phyloP scores from a whole-genome alignment of 2,113 vertebrate genomes.

The Tenebrosternarchus preto region DNA sequence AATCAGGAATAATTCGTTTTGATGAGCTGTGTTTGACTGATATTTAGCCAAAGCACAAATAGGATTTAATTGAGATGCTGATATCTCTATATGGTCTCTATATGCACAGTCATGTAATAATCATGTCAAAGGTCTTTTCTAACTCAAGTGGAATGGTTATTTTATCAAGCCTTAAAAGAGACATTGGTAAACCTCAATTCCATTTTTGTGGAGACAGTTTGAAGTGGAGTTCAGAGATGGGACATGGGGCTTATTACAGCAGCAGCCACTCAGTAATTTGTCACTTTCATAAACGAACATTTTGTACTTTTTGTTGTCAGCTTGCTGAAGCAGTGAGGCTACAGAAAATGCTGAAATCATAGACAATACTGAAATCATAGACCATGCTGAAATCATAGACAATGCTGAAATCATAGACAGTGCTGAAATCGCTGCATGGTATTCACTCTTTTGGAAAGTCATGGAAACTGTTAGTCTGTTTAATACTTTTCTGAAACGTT shows the following conservation, averaged over 20 bases:
- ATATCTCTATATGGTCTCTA: neutral
- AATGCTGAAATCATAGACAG: no score
- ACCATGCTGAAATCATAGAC: no score
- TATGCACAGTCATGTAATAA: neutral
- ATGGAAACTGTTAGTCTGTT: no score
- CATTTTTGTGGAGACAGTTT: neutral
- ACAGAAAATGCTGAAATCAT: no score
- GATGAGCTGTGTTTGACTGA: neutral
- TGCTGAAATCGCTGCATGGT: constrained; percentile 17
- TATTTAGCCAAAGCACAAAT: neutral
- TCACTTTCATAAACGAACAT: neutral
- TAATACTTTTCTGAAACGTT: no score
- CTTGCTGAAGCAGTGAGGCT: constrained; percentile 24
- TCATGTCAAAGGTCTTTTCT: constrained; percentile 10
- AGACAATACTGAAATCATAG: neutral
- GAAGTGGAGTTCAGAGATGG: constrained; percentile 31
- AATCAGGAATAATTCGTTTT: neutral
- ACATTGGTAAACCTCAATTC: neutral
- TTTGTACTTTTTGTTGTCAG: constrained; percentile 18
- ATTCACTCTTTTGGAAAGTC: constrained; percentile 6
- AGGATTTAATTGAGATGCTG: neutral
- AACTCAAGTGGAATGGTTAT: neutral
- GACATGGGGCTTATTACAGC: constrained; percentile 41
- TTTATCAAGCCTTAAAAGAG: constrained; percentile 34
- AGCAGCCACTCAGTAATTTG: constrained; percentile 35